Conservation (phyloP, 2,888 invertebrate genomes). For the Eustalomyia histrio region DNA sequence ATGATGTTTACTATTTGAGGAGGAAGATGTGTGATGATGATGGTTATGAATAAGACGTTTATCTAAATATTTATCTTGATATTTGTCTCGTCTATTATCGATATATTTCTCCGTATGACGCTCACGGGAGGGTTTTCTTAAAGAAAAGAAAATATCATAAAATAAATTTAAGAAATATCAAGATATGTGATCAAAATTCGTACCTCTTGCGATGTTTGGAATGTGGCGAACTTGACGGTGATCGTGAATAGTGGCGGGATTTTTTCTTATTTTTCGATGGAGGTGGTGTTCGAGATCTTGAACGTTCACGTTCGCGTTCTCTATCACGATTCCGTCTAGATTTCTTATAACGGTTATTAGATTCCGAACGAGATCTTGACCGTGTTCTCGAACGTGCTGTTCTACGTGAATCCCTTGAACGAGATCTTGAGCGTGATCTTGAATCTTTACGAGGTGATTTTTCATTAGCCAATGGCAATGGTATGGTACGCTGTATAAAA, state of each 20-base stretch:
- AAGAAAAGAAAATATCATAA: constrained; percentile 1
- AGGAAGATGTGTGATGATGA: constrained; percentile 45
- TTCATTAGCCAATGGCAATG: constrained; percentile 73
- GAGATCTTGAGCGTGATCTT: constrained; percentile 71
- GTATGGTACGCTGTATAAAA: constrained; percentile 82
- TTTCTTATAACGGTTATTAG: constrained; percentile 72
- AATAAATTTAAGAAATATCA: not conserved
- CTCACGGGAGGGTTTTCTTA: constrained; percentile 70
- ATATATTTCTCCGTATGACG: constrained; percentile 76
- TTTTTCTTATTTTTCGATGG: constrained; percentile 77
- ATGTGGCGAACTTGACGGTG: constrained; percentile 78
- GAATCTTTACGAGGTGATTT: constrained; percentile 76
- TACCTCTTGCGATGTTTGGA: constrained; percentile 78
- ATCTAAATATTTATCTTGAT: constrained; percentile 68
- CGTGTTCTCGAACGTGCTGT: too few relatives aligned
- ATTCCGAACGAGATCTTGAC: constrained; percentile 70
- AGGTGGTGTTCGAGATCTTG: constrained; percentile 74
- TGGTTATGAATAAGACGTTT: constrained; percentile 61
- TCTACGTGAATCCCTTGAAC: constrained; percentile 60
- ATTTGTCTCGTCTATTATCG: constrained; percentile 68
- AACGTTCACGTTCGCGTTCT: constrained; percentile 65
- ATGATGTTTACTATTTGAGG: constrained; percentile 73
- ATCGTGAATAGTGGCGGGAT: constrained; percentile 77
- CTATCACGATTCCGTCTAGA: constrained; percentile 68
- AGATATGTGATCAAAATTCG: too few relatives aligned